Evolutionary conservation across 2,113 vertebrate species (phyloP).

Genomic region (Numenius arquata): DNA sequence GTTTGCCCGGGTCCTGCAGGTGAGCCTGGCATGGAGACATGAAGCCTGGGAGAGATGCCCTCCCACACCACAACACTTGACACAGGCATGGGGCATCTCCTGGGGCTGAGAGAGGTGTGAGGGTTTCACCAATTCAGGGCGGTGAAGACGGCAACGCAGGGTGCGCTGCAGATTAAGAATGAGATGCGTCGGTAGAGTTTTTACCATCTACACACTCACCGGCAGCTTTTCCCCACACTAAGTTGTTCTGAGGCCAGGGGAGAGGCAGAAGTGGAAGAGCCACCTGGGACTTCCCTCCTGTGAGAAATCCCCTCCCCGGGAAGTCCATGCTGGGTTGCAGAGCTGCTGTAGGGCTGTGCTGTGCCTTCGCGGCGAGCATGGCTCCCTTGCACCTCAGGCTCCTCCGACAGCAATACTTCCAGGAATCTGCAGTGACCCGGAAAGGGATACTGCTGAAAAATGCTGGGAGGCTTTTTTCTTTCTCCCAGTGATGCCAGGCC

Average conservation of each 20-base stretch:
- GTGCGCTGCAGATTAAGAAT: not conserved
- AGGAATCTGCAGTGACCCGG: not conserved
- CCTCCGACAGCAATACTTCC: rapidly evolving
- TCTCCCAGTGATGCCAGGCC: not conserved
- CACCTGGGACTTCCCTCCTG: not conserved
- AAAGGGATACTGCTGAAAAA: not conserved
- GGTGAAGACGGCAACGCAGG: rapidly evolving
- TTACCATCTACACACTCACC: not conserved
- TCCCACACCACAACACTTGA: not conserved
- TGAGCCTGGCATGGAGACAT: not conserved
- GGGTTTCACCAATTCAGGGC: not conserved
- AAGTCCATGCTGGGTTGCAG: not conserved
- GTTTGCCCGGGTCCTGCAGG: not conserved
- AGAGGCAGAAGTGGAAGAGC: not conserved
- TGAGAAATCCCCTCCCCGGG: constrained; percentile 15
- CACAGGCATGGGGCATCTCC: not conserved
- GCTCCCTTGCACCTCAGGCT: not conserved
- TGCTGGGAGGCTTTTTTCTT: not conserved
- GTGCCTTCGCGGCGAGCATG: not conserved
- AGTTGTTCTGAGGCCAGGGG: not conserved
- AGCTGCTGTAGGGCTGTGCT: not conserved
- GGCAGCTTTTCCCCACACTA: not conserved
- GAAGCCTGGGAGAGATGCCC: not conserved
- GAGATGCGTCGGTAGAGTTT: not conserved
- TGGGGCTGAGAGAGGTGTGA: not conserved